These are phyloP conservation scores for Thereva unica DNA, from an alignment of 2,888 invertebrate genomes.

Conservation along the genomic window DNA sequence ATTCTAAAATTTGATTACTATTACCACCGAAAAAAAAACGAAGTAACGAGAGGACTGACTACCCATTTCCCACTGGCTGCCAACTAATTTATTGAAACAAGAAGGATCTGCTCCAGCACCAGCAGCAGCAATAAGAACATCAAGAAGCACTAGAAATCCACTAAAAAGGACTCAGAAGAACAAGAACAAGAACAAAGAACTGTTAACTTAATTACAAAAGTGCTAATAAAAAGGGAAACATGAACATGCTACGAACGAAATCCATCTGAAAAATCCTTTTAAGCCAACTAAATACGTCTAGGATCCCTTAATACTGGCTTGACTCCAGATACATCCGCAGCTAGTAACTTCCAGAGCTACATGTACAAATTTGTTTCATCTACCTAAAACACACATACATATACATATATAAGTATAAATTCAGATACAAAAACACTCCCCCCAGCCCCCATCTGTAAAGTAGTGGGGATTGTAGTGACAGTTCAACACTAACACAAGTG, in stretches of 20 bases:
- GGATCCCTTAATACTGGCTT: slow-evolving; percentile 36
- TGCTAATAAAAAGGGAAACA: slow-evolving; percentile 38
- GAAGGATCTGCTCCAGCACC: neutral
- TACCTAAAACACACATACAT: neutral
- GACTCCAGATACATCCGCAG: slow-evolving; percentile 5
- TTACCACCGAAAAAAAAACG: too few species aligned
- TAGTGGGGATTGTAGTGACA: neutral
- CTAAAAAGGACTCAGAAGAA: neutral
- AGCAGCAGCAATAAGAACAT: slow-evolving; percentile 4
- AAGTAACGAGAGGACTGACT: too few species aligned
- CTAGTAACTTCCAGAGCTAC: too few species aligned
- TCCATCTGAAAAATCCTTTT: slow-evolving; percentile 39
- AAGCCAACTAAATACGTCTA: slow-evolving; percentile 38
- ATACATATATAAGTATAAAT: neutral
- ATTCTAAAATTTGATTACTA: too few species aligned
- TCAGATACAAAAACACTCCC: slow-evolving; percentile 2
- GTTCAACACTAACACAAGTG: too few species aligned
- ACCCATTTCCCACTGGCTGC: too few species aligned
- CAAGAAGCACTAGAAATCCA: neutral
- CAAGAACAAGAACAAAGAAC: slow-evolving; percentile 32
- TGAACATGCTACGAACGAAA: slow-evolving; percentile 27
- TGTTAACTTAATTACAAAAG: slow-evolving; percentile 39
- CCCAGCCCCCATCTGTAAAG: slow-evolving; percentile 4
- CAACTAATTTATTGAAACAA: neutral
- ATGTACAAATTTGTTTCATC: too few species aligned